A percentile compares a stretch with the other conserved stretches of the same genome.
phyloP scores from a whole-genome alignment of 1,140 invertebrate genomes.

The Orchestia grillus region DNA sequence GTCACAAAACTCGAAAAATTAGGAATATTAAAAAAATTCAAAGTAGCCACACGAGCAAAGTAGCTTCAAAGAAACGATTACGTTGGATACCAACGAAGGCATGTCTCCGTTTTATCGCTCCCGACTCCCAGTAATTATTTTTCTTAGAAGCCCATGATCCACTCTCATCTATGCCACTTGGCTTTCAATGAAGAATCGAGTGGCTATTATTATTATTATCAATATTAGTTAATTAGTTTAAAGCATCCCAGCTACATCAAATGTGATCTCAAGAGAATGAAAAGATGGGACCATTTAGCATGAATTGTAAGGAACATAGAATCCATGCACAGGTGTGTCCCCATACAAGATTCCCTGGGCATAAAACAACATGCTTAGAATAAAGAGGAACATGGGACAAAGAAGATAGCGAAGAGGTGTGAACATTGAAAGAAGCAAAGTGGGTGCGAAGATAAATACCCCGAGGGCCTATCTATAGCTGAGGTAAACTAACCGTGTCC shows the following conservation, averaged over 20 bases:
- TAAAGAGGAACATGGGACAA: too few species aligned
- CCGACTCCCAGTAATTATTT: neutral
- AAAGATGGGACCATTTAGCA: neutral
- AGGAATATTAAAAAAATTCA: neutral
- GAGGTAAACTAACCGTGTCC: too few species aligned
- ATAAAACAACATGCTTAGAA: too few species aligned
- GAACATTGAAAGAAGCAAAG: too few species aligned
- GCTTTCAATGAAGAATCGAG: neutral
- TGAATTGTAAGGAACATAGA: neutral
- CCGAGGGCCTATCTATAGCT: too few species aligned
- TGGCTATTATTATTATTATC: too few species aligned
- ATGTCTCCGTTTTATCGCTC: neutral
- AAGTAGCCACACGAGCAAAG: neutral
- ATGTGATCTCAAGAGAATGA: neutral
- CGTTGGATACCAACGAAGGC: neutral
- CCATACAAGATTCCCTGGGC: too few species aligned
- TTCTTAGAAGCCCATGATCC: neutral
- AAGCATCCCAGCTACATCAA: neutral
- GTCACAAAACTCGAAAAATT: neutral
- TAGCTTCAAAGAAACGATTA: neutral
- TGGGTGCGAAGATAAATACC: too few species aligned
- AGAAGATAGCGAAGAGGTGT: too few species aligned
- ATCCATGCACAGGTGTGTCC: neutral
- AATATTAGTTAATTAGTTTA: too few species aligned
- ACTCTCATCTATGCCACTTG: neutral